Evolutionary conservation across 2,888 invertebrate species (phyloP), one percentile per base, ranked within the genome.

Genomic region (Synanthedon andrenaeformis): DNA sequence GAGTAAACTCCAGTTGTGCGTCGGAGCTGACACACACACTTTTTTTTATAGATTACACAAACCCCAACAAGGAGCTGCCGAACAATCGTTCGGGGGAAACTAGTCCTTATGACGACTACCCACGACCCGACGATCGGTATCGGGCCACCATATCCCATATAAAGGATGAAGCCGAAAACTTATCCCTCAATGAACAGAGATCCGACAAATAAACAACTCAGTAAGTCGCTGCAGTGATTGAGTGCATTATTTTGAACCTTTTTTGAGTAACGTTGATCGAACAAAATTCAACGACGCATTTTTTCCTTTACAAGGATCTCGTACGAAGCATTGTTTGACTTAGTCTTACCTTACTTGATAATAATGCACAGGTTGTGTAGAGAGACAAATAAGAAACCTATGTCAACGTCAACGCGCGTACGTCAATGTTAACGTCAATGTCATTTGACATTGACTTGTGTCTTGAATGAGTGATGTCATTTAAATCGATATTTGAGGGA

Each of bases 151-250:
- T 82, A 60, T 79, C 83, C 2, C 88, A 84, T 67, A 79, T 83
- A 62, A 84, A 87, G 58, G 88, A 88, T 56, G 88, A 89, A 62
- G 88, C 88, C 0, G 88, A 89, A 57, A 89, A 89, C 64, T 69
- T 89, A 6, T 89, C 88, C 4, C 79, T 88, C 54, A 88, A 88
- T 66, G 86, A 86, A 65, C 85, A 86, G 62, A 81, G 87, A 76
- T 81, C 82, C 75, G 87, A 87, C 61, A 87, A 86, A 68, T 86
- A 83, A 72, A 67, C 52, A 11, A 49, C 54, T 48, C 11, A 35
- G n/a, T 41, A 49, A 49, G 12, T 19, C 35, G 35, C 35, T 10
- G 35, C 10, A 35, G 35, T 35, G 35, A 10, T 35, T 35, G 8
- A 35, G 35, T 35, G 35, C 10, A 35, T 35, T 35, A 35, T 35